A percentile compares a stretch with the other conserved stretches of the same genome.
phyloP scores from a whole-genome alignment of 2,888 invertebrate species.

The Conomelus anceps region DNA sequence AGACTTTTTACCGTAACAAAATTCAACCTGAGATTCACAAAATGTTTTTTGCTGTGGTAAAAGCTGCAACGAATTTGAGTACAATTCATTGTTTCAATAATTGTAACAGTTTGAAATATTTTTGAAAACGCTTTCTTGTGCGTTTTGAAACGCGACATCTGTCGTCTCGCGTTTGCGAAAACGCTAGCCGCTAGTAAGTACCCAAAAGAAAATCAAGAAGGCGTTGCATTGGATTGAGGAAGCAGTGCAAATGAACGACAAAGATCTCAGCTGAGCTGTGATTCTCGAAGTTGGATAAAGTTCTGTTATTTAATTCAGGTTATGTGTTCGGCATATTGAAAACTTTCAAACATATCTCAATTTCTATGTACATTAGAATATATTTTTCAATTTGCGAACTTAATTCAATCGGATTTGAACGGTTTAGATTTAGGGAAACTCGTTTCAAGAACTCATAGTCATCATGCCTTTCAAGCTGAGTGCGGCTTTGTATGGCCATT shows the following conservation, averaged over 20 bases:
- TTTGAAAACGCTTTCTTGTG: no score
- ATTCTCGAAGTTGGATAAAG: background rate
- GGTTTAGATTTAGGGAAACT: background rate
- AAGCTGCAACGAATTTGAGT: no score
- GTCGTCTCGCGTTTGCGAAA: no score
- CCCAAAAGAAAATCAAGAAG: background rate
- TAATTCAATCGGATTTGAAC: background rate
- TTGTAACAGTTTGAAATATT: no score
- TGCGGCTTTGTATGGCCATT: slow-evolving; percentile 68
- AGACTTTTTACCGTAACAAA: no score
- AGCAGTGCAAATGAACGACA: background rate
- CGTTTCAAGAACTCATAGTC: background rate
- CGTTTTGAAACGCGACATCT: no score
- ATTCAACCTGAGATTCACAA: no score
- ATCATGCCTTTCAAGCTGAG: slow-evolving; percentile 62
- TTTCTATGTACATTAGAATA: background rate
- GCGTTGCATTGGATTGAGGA: background rate
- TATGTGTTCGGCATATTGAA: background rate
- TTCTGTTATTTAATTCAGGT: background rate
- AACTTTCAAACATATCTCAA: background rate
- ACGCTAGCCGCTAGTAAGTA: no score
- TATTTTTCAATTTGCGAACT: background rate
- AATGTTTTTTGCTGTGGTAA: no score
- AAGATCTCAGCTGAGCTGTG: background rate
- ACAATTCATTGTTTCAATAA: no score